These are phyloP conservation scores for Drosophila erecta DNA, from an alignment of 1,140 invertebrate genomes.

Conservation along the genomic window DNA sequence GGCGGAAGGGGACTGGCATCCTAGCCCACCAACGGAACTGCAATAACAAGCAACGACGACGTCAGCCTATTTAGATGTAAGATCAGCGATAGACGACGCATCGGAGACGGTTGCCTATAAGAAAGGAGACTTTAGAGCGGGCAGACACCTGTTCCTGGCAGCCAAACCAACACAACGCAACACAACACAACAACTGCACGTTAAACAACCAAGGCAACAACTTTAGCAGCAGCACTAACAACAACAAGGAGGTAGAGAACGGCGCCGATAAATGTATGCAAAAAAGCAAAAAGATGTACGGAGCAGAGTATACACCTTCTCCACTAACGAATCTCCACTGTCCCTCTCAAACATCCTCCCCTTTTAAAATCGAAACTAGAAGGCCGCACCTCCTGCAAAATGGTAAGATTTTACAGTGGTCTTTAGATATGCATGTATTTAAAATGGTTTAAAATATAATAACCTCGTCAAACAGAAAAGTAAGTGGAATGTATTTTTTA, in stretches of 20 bases:
- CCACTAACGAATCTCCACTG: slow-evolving; percentile 9
- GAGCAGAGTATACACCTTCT: slow-evolving; percentile 18
- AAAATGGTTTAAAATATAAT: background rate
- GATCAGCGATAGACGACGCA: slow-evolving; percentile 72
- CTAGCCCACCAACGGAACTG: slow-evolving; percentile 46
- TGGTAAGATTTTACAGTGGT: slow-evolving; percentile 22
- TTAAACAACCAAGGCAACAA: slow-evolving; percentile 6
- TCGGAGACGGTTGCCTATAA: slow-evolving; percentile 36
- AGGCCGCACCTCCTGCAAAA: slow-evolving; percentile 51
- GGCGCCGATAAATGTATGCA: slow-evolving; percentile 53
- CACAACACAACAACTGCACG: slow-evolving; percentile 15
- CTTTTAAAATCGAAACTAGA: slow-evolving; percentile 16
- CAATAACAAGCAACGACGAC: slow-evolving; percentile 46
- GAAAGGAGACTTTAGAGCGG: slow-evolving; percentile 7
- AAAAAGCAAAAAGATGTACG: slow-evolving; percentile 43
- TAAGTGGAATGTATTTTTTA: too few species aligned
- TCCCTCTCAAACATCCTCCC: slow-evolving; percentile 1
- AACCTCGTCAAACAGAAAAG: too few species aligned
- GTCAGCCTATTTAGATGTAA: slow-evolving; percentile 74
- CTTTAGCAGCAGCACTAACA: slow-evolving; percentile 4
- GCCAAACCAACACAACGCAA: background rate
- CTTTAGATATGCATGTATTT: background rate
- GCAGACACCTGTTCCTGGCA: slow-evolving; percentile 64
- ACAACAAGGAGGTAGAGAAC: slow-evolving; percentile 29
- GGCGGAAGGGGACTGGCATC: background rate